phyloP scores from a whole-genome alignment of 2,888 invertebrate genomes.

The Lordiphosa fenestrarum region DNA sequence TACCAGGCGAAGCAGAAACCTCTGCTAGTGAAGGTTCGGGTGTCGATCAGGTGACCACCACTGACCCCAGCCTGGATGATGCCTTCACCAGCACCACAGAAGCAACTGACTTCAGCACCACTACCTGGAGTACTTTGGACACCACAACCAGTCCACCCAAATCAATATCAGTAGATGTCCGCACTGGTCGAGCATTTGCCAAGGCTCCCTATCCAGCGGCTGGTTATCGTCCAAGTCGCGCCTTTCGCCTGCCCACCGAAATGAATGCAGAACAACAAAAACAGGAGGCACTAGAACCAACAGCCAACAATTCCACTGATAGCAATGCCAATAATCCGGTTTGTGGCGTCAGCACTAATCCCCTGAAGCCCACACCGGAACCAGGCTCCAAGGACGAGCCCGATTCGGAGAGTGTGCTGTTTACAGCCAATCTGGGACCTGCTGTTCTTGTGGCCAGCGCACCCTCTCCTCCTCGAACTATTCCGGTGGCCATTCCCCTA shows the following conservation, averaged over 20 bases:
- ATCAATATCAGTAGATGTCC: conserved; percentile 7
- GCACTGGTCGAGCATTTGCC: conserved; percentile 29
- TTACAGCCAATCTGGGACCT: conserved; percentile 52
- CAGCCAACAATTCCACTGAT: conserved; percentile 21
- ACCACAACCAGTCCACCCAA: conserved; percentile 24
- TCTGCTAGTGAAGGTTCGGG: conserved; percentile 26
- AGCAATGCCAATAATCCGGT: conserved; percentile 66
- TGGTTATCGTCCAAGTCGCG: conserved; percentile 69
- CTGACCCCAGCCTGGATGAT: conserved; percentile 38
- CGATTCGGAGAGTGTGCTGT: conserved; percentile 67
- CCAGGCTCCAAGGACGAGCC: conserved; percentile 64
- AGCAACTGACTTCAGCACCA: conserved; percentile 45
- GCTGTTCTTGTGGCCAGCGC: conserved; percentile 45
- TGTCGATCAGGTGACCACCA: conserved; percentile 40
- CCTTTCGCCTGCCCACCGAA: conserved; percentile 68
- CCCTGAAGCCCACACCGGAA: conserved; percentile 70
- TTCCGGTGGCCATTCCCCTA: conserved; percentile 62
- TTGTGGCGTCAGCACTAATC: conserved; percentile 73
- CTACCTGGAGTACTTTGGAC: conserved; percentile 34
- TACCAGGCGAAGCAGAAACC: conserved; percentile 49
- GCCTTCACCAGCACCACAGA: conserved; percentile 49
- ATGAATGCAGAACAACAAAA: conserved; percentile 22
- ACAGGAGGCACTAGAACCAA: conserved; percentile 8
- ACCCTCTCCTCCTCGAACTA: conserved; percentile 25
- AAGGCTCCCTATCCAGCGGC: conserved; percentile 70